These are phyloP conservation scores for chimpanzee (Pan troglodytes) DNA, from an alignment of 2,113 vertebrate species.

Conservation along the genomic window DNA sequence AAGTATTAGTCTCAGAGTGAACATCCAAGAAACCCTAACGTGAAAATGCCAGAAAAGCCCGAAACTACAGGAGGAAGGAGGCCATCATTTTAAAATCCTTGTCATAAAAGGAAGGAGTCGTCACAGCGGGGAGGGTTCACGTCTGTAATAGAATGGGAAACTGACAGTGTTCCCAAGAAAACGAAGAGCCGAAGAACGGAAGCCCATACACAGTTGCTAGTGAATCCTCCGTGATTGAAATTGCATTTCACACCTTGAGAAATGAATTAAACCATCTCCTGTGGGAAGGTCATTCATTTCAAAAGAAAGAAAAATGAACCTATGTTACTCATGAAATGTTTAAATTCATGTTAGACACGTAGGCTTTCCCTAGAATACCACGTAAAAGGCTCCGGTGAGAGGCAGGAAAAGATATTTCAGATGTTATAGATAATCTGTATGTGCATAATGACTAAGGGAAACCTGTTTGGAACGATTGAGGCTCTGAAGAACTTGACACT, in stretches of 20 bases:
- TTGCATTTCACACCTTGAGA: background rate
- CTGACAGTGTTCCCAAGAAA: background rate
- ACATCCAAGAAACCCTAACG: background rate
- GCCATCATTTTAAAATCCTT: background rate
- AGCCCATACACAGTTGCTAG: fast-evolving
- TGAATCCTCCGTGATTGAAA: background rate
- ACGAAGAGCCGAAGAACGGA: background rate
- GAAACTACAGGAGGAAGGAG: background rate
- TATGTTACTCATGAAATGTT: background rate
- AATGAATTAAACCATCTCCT: background rate
- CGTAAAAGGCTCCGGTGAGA: background rate
- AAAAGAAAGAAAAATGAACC: background rate
- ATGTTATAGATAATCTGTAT: background rate
- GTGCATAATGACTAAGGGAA: background rate
- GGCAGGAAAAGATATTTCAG: background rate
- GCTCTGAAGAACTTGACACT: background rate
- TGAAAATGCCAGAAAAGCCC: background rate
- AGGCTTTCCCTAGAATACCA: background rate
- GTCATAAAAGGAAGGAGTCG: background rate
- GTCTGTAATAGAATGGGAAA: background rate
- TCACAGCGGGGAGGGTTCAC: too few relatives aligned
- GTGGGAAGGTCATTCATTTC: background rate
- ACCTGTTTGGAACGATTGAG: fast-evolving
- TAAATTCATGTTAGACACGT: background rate
- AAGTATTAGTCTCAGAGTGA: background rate